These are phyloP conservation scores for Campylomormyrus tamandua DNA, from an alignment of 2,113 vertebrate genomes.

Conservation along the genomic window DNA sequence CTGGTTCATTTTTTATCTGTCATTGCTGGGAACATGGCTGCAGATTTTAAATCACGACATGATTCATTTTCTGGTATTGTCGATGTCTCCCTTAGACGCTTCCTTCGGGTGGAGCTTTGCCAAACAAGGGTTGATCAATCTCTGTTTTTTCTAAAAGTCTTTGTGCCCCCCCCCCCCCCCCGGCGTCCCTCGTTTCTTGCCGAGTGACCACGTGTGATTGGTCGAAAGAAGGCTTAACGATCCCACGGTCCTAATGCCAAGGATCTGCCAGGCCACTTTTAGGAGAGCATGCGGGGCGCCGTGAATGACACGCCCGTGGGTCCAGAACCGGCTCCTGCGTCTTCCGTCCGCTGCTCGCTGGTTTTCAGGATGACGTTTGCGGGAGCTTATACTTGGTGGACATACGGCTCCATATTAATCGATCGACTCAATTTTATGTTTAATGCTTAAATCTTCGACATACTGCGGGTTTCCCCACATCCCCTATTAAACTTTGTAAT, in stretches of 20 bases:
- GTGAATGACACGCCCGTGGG: background rate
- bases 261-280: background rate
- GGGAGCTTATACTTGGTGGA: background rate
- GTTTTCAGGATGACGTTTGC: background rate
- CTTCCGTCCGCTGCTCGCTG: background rate
- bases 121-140: constrained; percentile 30
- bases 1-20: constrained; percentile 27
- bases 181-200: background rate
- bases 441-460: background rate
- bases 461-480: background rate
- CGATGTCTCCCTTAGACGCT: constrained; percentile 38
- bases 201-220: background rate
- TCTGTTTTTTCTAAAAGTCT: background rate
- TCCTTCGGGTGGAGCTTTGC: constrained; percentile 38
- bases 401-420: background rate
- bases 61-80: constrained; percentile 51
- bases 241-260: background rate
- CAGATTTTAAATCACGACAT: constrained; percentile 48
- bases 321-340: background rate
- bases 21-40: constrained; percentile 46
- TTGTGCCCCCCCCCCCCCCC: background rate
- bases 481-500: background rate
- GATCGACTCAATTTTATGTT: background rate
- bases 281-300: background rate
- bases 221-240: background rate